Evolutionary conservation across 2,113 vertebrate genomes (phyloP).

Genomic region (Potamarius usumacintae): DNA sequence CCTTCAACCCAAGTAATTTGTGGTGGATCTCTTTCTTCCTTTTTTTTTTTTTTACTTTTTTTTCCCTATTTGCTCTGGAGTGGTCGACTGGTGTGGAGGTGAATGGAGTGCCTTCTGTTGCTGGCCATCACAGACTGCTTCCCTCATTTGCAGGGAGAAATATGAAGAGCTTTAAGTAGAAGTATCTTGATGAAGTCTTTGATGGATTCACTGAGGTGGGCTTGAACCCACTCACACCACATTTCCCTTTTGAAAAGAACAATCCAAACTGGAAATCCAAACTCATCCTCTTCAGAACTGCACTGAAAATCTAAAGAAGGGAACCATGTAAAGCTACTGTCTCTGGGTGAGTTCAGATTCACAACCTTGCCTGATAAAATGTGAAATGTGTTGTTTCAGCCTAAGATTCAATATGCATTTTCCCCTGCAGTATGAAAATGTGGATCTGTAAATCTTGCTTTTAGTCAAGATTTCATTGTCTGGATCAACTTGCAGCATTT

Average conservation of each 20-base stretch:
- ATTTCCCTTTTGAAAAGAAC: constrained; percentile 19
- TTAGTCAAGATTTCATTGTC: constrained; percentile 1
- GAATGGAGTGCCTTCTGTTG: constrained; percentile 14
- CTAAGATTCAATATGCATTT: neutral
- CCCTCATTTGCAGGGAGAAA: constrained; percentile 24
- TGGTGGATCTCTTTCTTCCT: constrained; percentile 12
- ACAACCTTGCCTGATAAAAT: neutral
- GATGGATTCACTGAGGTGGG: constrained; percentile 38
- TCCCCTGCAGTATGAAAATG: constrained; percentile 4
- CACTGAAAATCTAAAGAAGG: neutral
- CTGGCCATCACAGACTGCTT: constrained; percentile 25
- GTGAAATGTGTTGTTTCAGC: constrained; percentile 1
- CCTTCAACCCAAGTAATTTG: neutral
- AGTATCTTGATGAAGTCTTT: constrained; percentile 25
- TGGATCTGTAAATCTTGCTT: neutral
- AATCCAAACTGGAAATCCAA: constrained; percentile 1
- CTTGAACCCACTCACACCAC: constrained; percentile 1
- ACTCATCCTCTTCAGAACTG: constrained; percentile 15
- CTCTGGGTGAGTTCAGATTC: constrained; percentile 37
- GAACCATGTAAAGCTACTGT: constrained; percentile 44
- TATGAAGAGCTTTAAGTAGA: constrained; percentile 9
- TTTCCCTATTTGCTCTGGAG: neutral
- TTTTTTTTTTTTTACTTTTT: constrained; percentile 1
- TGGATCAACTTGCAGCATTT: neutral
- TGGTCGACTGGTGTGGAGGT: constrained; percentile 35